A percentile compares a stretch with the other conserved stretches of the same genome.
phyloP scores from a whole-genome alignment of 2,113 vertebrate species.

The Eubucco bourcierii region DNA sequence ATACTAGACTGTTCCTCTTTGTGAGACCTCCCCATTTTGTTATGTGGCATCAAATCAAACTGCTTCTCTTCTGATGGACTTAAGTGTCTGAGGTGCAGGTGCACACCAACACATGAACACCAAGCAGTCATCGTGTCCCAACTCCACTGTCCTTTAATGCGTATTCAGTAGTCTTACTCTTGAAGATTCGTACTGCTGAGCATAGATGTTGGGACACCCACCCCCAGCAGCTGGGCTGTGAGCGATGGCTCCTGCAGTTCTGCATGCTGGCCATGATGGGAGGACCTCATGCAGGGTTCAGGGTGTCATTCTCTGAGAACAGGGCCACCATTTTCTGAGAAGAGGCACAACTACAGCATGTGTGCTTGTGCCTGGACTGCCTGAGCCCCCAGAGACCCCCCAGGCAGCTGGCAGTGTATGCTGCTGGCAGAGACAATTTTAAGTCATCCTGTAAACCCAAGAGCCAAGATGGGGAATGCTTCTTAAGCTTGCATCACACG shows the following conservation, averaged over 20 bases:
- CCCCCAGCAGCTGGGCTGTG: neutral
- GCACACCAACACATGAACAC: neutral
- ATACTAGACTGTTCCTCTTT: neutral
- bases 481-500: neutral
- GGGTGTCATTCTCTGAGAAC: rapidly evolving
- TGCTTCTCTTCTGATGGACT: neutral
- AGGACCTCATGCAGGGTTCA: neutral
- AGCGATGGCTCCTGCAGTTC: neutral
- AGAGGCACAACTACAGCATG: neutral
- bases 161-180: neutral
- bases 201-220: neutral
- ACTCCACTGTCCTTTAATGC: neutral
- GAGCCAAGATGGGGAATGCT: neutral
- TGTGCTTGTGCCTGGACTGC: neutral
- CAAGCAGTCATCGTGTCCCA: neutral
- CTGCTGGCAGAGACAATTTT: neutral
- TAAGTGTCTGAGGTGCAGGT: neutral
- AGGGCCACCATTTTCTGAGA: neutral
- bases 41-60: neutral
- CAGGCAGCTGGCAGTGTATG: neutral
- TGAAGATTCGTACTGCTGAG: neutral
- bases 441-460: neutral
- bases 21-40: neutral
- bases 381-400: neutral
- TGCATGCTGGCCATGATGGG: rapidly evolving